Conservation (phyloP, 1,140 invertebrate species). For the Meteorus sp. region DNA sequence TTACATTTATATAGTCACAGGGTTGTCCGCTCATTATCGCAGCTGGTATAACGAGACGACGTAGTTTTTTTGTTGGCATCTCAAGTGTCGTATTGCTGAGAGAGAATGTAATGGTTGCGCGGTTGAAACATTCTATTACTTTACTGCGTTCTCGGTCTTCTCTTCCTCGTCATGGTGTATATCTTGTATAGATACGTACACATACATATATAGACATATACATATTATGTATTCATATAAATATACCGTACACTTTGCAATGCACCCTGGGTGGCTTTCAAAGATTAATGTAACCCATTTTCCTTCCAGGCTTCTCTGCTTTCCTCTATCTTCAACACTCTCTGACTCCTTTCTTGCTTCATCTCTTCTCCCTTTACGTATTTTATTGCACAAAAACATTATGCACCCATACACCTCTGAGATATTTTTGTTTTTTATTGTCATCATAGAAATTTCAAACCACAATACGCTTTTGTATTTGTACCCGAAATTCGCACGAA, state of each 20-base stretch:
- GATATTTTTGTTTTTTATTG: neutral
- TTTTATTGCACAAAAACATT: neutral
- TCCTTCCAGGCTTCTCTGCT: too few relatives aligned
- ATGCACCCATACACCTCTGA: neutral
- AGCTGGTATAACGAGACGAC: constrained; percentile 23
- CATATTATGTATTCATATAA: neutral
- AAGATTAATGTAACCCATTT: constrained; percentile 2
- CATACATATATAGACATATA: neutral
- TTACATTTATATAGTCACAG: neutral
- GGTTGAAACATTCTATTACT: constrained; percentile 27
- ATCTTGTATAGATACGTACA: too few relatives aligned
- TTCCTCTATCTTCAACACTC: neutral
- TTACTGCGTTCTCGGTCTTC: constrained; percentile 4
- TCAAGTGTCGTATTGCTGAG: constrained; percentile 14
- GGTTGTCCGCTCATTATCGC: constrained; percentile 17
- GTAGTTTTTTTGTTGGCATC: constrained; percentile 23
- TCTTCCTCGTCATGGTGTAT: too few relatives aligned
- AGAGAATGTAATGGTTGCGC: neutral
- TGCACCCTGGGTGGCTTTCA: neutral
- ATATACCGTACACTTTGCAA: neutral
- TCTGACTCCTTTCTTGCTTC: neutral
- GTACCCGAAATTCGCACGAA: neutral
- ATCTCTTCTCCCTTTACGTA: neutral
- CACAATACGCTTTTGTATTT: neutral
- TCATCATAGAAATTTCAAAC: neutral